Base-by-base conservation (phyloP, 1,140 invertebrate species). In the Apocrypta bakeri region DNA sequence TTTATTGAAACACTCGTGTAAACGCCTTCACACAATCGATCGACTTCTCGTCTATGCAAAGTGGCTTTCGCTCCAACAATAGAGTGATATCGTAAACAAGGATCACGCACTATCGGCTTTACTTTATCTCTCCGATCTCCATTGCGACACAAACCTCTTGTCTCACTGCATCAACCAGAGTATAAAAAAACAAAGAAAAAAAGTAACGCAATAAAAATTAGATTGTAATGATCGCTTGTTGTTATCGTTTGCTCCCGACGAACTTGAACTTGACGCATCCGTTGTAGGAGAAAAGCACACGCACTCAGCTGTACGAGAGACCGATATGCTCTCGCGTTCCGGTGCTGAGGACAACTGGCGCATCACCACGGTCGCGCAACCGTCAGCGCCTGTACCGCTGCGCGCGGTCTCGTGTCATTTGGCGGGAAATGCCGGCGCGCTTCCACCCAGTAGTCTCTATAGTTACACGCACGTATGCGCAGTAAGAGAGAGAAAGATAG, bases 331-430 rank as follows among this genome's bases (percentile, higher is more conserved):
- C 48, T 72, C 81, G 31, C 81, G 81, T 40, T 68, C 75, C 66
- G 81, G 14, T 71, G 68, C 75, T 66, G 48, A 61, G 48, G 68
- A 71, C 74, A 77, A 82, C 81, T 82, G 73, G 37, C 63, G 31
- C 48, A 66, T 69, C 25, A 64, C 17, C 27, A 64, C 37, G 1
- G 40, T 33, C 27, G 37, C 21, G 33, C 72, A 24, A 24, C 72
- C 37, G n/a, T 12, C 11, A 56, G 72, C 37, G 71, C 71, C 21
- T 48, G 21, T 2, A n/a, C 61, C 48, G 31, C 25, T 31, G 31
- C 31, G n/a, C 21, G 31, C 76, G 61, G 76, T 42, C 25, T 12
- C 48, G 29, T 63, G 37, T 42, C 76, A 78, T 72, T 78, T 64
- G 75, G 31, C 81, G 81, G 73, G 73, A 71, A 76, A 40, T 71